Evolutionary conservation across 1,140 invertebrate species (phyloP).

Genomic region (Mactra quadrangularis): DNA sequence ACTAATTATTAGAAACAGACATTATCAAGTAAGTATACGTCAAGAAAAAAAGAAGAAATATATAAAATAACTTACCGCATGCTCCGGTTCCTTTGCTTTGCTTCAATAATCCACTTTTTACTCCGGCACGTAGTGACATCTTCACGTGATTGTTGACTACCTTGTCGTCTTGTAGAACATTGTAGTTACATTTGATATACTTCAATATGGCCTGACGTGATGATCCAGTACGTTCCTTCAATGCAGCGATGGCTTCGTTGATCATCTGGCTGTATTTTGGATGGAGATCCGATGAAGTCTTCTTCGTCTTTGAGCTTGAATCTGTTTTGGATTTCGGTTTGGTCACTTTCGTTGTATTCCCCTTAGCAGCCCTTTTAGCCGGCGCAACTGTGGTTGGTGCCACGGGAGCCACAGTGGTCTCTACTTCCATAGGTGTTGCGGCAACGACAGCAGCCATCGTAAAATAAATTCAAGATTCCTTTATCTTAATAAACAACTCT

Average conservation of each 20-base stretch:
- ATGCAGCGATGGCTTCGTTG: conserved; percentile 56
- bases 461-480: no score
- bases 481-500: no score
- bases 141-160: conserved; percentile 77
- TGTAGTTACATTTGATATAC: conserved; percentile 80
- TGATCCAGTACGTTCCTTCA: conserved; percentile 75
- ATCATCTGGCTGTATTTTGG: conserved; percentile 73
- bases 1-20: no score
- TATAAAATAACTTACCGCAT: conserved; percentile 78
- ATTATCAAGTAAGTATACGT: no score
- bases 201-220: conserved; percentile 81
- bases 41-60: no score
- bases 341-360: conserved; percentile 30
- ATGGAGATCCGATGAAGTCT: conserved; percentile 59
- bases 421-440: conserved; percentile 4
- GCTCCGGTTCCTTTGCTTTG: conserved; percentile 82
- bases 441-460: no score
- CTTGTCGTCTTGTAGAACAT: conserved; percentile 76
- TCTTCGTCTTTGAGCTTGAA: conserved; percentile 58
- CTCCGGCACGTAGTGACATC: conserved; percentile 74
- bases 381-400: not conserved
- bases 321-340: conserved; percentile 66
- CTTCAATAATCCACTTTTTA: conserved; percentile 74
- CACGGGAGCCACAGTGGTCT: conserved; percentile 1
- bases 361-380: not conserved